Base-by-base conservation (phyloP, 2,888 invertebrate genomes). In the Rhaphigaster nebulosa region DNA sequence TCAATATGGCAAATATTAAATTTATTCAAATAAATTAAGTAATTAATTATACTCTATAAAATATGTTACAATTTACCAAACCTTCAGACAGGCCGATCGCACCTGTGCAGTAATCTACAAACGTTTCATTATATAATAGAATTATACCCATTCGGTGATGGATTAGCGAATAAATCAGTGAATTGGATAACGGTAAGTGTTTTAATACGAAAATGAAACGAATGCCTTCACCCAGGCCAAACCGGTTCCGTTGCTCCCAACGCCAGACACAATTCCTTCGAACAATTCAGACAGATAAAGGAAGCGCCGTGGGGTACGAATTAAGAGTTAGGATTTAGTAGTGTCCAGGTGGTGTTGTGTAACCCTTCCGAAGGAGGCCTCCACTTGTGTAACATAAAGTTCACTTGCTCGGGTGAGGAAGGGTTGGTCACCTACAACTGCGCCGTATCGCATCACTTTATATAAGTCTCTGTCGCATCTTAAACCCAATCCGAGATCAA, bases 361-460 rank as follows among this genome's bases (percentile, higher is more conserved):
- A 84, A 50, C 45, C 8, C 26, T 6, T 4, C 15, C 41, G 4
- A 50, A 50, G 13, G 45, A 84, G 84, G 45, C 6, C 0, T 38
- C 5, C n/a, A 45, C 45, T 84, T 84, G 84, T 84, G 84, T n/a
- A 84, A 84, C 84, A 12, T 84, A 50, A 84, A 84, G 84, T 84
- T 84, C 84, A 84, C 38, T 84, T 84, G 84, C 38, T 84, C 84
- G 15, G n/a, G 45, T 45, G 4, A 45, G 45, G 84, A 50, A 84
- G 84, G 84, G 13, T 84, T 50, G 70, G 70, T 76, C 70, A 8
- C 6, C 15, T 10, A 15, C 20, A 70, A 70, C 70, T 38, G 38
- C 15, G 0, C 8, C 38, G 10, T 23, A 76, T 76, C 70, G 20
- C 38, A 76, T 34, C 70, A 1, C 70, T 26, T 34, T 76, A 76